Conservation (phyloP, 2,888 invertebrate species). For the Eubasilissa splendida region DNA sequence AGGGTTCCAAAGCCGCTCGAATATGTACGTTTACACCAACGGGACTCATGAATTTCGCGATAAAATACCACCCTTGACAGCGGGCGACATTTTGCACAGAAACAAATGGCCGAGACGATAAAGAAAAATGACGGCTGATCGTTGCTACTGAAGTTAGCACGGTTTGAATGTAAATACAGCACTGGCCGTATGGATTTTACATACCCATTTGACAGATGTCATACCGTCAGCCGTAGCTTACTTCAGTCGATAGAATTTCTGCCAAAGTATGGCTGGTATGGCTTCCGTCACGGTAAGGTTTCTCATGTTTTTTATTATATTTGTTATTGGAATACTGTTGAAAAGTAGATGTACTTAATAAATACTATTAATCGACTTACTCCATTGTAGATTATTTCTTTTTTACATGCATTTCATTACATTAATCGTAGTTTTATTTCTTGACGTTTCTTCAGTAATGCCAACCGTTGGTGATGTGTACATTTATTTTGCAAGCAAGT, state of each 20-base stretch:
- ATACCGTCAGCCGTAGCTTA: conserved; percentile 40
- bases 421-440: conserved; percentile 21
- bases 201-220: conserved; percentile 53
- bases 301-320: conserved; percentile 16
- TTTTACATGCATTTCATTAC: neutral
- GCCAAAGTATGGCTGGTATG: conserved; percentile 67
- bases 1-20: conserved; percentile 40
- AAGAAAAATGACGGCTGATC: conserved; percentile 57
- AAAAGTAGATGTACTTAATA: neutral
- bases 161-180: conserved; percentile 53
- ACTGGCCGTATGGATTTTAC: conserved; percentile 50
- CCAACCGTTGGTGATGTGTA: conserved; percentile 47
- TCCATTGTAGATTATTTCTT: conserved; percentile 1
- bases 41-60: conserved; percentile 52
- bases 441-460: conserved; percentile 18
- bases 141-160: conserved; percentile 47
- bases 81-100: conserved; percentile 55
- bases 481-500: conserved; percentile 33
- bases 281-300: conserved; percentile 70
- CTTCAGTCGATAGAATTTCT: conserved; percentile 43
- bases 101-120: conserved; percentile 53
- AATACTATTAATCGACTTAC: neutral
- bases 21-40: conserved; percentile 37
- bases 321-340: conserved; percentile 10
- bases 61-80: conserved; percentile 52